A percentile compares a stretch with the other conserved stretches of the same genome.
phyloP scores from a whole-genome alignment of 1,140 invertebrate genomes.

The Platyscapa corneri region DNA sequence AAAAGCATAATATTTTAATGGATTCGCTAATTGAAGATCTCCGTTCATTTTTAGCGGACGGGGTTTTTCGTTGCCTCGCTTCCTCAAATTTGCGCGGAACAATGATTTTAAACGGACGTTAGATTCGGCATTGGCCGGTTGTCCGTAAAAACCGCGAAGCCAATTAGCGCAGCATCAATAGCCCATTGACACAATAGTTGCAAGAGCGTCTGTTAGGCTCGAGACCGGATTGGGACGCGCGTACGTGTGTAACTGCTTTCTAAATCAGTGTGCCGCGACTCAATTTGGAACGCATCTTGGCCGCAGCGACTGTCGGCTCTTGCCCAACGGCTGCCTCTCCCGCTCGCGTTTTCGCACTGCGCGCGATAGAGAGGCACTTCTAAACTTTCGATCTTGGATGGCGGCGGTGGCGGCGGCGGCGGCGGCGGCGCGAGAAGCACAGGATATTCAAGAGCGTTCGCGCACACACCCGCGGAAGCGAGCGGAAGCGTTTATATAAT shows the following conservation, averaged over 20 bases:
- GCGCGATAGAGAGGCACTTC: neutral
- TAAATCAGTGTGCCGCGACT: constrained; percentile 45
- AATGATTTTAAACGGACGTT: too few species aligned
- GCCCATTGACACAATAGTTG: neutral
- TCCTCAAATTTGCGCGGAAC: too few species aligned
- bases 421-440: neutral
- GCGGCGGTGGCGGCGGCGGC: too few species aligned
- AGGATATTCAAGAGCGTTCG: constrained; percentile 20
- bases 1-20: too few species aligned
- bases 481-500: constrained; percentile 45
- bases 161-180: neutral
- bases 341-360: neutral
- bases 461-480: constrained; percentile 4
- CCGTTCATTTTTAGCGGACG: too few species aligned
- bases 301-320: neutral
- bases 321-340: constrained; percentile 21
- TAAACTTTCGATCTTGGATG: constrained; percentile 38
- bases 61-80: too few species aligned
- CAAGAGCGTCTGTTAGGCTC: too few species aligned
- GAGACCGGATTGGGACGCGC: neutral
- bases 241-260: constrained; percentile 18
- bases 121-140: neutral
- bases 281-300: constrained; percentile 51
- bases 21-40: too few species aligned
- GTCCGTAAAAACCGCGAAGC: neutral